Conservation (phyloP, 2,888 invertebrate genomes). For the Tricholauxania praeusta region DNA sequence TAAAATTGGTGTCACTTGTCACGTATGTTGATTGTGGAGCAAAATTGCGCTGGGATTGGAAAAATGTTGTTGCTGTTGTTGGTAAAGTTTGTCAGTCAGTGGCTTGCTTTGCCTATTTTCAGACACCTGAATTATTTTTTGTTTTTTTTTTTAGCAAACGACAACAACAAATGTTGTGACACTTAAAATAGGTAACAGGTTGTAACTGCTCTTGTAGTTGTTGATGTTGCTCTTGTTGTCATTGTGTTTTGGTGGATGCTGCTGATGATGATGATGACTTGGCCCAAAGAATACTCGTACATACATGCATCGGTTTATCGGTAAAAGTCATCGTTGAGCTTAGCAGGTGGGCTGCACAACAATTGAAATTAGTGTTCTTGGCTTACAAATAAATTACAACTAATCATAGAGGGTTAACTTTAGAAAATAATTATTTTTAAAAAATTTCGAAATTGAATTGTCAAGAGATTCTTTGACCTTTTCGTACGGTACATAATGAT, state of each 20-base stretch:
- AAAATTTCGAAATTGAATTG: too few species aligned
- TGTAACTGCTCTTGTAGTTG: slow-evolving; percentile 13
- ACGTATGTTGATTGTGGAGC: slow-evolving; percentile 62
- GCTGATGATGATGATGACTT: background rate
- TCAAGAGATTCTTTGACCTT: too few species aligned
- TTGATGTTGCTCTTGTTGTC: slow-evolving; percentile 3
- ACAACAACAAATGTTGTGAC: slow-evolving; percentile 9
- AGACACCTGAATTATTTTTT: background rate
- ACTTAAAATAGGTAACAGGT: slow-evolving; percentile 19
- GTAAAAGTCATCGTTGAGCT: too few species aligned
- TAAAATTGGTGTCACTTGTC: slow-evolving; percentile 64
- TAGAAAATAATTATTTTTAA: too few species aligned
- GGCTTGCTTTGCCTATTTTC: background rate
- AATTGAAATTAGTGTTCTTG: too few species aligned
- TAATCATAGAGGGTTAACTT: too few species aligned
- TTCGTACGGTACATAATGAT: too few species aligned
- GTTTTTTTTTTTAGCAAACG: background rate
- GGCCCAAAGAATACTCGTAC: background rate
- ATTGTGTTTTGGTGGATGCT: background rate
- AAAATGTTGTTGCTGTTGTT: slow-evolving; percentile 14
- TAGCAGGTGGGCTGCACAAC: too few species aligned
- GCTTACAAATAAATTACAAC: too few species aligned
- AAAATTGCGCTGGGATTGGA: slow-evolving; percentile 46
- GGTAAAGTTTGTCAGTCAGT: background rate
- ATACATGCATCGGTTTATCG: too few species aligned